These are phyloP conservation scores for Stomatorhinus walkeri DNA, from an alignment of 2,797 vertebrate genomes.

Conservation along the genomic window DNA sequence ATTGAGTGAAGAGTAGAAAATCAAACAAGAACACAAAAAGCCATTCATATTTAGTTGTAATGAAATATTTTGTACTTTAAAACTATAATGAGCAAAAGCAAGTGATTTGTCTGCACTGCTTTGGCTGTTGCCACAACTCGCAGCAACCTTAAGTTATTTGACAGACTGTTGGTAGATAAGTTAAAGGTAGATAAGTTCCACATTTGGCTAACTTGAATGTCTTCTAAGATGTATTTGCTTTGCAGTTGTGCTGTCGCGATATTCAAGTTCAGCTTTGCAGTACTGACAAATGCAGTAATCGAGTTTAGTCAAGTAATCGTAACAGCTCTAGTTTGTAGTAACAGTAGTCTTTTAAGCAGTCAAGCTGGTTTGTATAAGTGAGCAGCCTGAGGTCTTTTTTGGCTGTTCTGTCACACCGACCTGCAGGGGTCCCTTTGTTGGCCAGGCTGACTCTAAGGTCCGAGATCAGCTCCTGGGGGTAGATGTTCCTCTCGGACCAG, in stretches of 20 bases:
- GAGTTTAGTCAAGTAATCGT: background rate
- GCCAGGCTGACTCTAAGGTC: slow-evolving; percentile 73
- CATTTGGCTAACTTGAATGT: background rate
- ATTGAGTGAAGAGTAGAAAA: background rate
- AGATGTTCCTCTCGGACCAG: slow-evolving; percentile 93
- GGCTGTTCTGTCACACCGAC: background rate
- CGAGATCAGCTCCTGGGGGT: slow-evolving; percentile 81
- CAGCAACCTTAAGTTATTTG: background rate
- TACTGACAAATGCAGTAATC: background rate
- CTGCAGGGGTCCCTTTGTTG: slow-evolving; percentile 58
- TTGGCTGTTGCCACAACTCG: background rate
- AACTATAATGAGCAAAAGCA: background rate
- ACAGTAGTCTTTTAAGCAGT: background rate
- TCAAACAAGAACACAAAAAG: background rate
- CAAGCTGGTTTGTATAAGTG: background rate
- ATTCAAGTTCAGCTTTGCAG: too few species aligned
- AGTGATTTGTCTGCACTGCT: background rate
- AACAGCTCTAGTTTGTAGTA: background rate
- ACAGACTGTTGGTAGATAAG: background rate
- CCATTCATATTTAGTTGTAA: background rate
- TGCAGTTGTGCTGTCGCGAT: background rate
- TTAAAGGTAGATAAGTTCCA: background rate
- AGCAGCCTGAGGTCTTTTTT: background rate
- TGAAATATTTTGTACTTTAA: background rate
- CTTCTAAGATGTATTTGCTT: background rate